Percentiles rank a stretch among this genome's conserved stretches.
Evolutionary conservation across 2,797 vertebrate species (phyloP).

Genomic region (Smutsia temminckii): DNA sequence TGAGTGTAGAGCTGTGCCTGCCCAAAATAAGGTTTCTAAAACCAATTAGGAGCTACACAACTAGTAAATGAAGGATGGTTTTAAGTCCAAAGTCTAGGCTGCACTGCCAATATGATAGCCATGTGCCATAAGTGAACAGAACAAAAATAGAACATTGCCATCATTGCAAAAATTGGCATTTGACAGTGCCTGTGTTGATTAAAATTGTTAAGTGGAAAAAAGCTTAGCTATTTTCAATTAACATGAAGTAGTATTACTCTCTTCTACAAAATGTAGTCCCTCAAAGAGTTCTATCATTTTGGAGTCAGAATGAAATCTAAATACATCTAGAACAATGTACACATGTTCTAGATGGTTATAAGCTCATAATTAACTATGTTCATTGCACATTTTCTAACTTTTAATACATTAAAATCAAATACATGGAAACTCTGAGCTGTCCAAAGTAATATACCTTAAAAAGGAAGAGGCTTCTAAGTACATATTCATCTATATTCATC

Average conservation of each 20-base stretch:
- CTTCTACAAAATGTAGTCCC: background rate
- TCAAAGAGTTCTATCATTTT: background rate
- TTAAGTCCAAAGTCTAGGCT: background rate
- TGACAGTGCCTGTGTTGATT: background rate
- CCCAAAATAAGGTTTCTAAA: background rate
- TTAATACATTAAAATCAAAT: background rate
- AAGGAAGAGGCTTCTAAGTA: background rate
- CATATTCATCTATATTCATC: background rate
- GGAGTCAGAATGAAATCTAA: constrained; percentile 1
- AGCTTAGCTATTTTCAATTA: background rate
- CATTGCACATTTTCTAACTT: background rate
- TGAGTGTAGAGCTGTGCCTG: background rate
- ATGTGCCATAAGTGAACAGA: background rate
- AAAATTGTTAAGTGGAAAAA: background rate
- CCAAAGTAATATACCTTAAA: background rate
- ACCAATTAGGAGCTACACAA: background rate
- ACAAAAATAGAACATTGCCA: background rate
- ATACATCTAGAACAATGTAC: background rate
- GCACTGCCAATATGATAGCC: background rate
- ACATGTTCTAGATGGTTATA: background rate
- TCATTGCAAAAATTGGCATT: background rate
- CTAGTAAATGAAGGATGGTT: background rate
- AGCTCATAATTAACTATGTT: background rate
- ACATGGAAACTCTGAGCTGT: background rate
- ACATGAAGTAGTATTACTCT: background rate